These are phyloP conservation scores for Megalurothrips usitatus DNA, from an alignment of 2,888 invertebrate genomes.

Conservation along the genomic window DNA sequence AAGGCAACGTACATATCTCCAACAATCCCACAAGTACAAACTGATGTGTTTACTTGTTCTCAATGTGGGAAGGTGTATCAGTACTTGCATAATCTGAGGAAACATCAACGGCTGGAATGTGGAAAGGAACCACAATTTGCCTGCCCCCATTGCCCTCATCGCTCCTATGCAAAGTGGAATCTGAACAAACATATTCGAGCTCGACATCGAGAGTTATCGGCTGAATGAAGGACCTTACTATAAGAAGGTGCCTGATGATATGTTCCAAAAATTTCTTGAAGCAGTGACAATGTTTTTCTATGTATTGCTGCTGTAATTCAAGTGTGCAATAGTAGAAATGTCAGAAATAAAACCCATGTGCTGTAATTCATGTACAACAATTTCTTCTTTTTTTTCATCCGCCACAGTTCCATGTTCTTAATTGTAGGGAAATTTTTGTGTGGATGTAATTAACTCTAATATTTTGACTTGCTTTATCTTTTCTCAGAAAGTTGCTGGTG, in stretches of 20 bases:
- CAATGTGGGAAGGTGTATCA: constrained; percentile 40
- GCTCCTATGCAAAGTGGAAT: constrained; percentile 45
- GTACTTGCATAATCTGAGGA: constrained; percentile 37
- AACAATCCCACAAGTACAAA: not conserved
- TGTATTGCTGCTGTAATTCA: not conserved
- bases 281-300: not conserved
- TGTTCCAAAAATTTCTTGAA: too few relatives aligned
- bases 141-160: constrained; percentile 45
- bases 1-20: not conserved
- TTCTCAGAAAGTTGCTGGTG: not conserved
- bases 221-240: not conserved
- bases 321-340: not conserved
- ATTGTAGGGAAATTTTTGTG: not conserved
- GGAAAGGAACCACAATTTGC: constrained; percentile 44
- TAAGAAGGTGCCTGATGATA: too few relatives aligned
- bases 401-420: too few relatives aligned
- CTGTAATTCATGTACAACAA: not conserved
- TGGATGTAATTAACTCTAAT: not conserved
- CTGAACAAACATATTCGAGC: constrained; percentile 44
- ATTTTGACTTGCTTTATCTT: not conserved
- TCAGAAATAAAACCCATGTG: not conserved
- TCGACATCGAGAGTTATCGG: not conserved
- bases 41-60: not conserved
- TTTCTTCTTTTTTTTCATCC: not conserved
- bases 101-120: constrained; percentile 47